phyloP scores from a whole-genome alignment of 1,140 invertebrate genomes.

The Leptopilina clavipes region DNA sequence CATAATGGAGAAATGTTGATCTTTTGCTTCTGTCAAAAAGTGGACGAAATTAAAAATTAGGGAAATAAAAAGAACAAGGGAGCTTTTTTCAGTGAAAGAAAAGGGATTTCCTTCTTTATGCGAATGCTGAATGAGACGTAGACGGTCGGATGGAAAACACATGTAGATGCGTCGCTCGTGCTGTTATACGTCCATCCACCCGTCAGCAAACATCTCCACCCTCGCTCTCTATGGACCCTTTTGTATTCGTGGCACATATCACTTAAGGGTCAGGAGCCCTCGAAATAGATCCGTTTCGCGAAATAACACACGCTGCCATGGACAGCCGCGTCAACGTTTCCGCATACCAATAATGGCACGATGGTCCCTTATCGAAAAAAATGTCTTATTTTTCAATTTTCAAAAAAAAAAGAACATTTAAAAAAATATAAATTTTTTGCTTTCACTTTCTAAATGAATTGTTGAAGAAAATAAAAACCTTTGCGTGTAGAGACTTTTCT shows the following conservation, averaged over 20 bases:
- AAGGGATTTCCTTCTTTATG: not conserved
- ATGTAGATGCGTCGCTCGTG: constrained; percentile 64
- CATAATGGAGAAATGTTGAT: no score
- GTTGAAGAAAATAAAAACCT: not conserved
- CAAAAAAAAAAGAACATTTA: not conserved
- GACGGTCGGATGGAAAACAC: constrained; percentile 69
- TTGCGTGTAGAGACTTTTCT: not conserved
- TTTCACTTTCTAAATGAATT: not conserved
- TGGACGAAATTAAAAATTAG: constrained; percentile 14
- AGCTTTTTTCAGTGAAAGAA: not conserved
- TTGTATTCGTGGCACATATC: constrained; percentile 71
- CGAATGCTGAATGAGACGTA: not conserved
- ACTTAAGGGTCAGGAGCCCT: constrained; percentile 71
- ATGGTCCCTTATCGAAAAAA: constrained; percentile 41
- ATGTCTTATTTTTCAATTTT: not conserved
- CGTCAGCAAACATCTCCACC: constrained; percentile 57
- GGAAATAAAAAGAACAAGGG: constrained; percentile 25
- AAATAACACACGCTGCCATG: constrained; percentile 70
- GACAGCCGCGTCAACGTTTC: constrained; percentile 60
- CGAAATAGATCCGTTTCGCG: constrained; percentile 72
- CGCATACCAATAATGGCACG: constrained; percentile 68
- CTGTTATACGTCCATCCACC: constrained; percentile 46
- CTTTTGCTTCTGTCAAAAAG: constrained; percentile 19
- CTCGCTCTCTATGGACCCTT: constrained; percentile 53
- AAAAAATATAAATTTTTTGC: not conserved